Evolutionary conservation across 2,888 invertebrate genomes (phyloP), one percentile per base, ranked within the genome.

Genomic region (Fragum sueziense): DNA sequence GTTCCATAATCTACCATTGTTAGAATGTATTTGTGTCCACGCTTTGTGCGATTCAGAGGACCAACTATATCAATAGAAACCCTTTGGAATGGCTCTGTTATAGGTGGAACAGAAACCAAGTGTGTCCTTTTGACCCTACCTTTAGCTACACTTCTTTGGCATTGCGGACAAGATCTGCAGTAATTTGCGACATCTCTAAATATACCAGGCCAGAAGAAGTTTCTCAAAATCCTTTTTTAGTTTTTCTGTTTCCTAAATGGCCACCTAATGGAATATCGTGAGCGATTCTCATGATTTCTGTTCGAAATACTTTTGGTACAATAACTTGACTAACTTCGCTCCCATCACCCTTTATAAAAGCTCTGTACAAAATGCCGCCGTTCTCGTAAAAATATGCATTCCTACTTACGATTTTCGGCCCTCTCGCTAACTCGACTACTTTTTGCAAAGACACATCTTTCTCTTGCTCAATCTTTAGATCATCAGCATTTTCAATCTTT

Each of bases 11-110:
- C n/a, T n/a, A n/a, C n/a, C n/a, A n/a, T n/a, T n/a, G n/a, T n/a
- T n/a, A n/a, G n/a, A n/a, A n/a, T n/a, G n/a, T n/a, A n/a, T 25
- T 41, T 41, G 29, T 71, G 59, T 3, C 71, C 71, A 22, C 27
- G 11, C 47, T 37, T 71, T 14, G 71, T 71, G 25, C 41, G 52
- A 29, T 1, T 41, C 54, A 47, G 9, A 59, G 71, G 25, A 33
- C 61, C n/a, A n/a, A n/a, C n/a, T n/a, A n/a, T n/a, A n/a, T n/a
- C n/a, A n/a, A n/a, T n/a, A n/a, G n/a, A n/a, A n/a, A n/a, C n/a
- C n/a, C n/a, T n/a, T n/a, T n/a, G n/a, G n/a, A n/a, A n/a, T n/a
- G n/a, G n/a, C n/a, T n/a, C n/a, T n/a, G n/a, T n/a, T n/a, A n/a
- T n/a, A n/a, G n/a, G n/a, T n/a, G n/a, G n/a, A n/a, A n/a, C n/a